Conservation (phyloP, 2,113 vertebrate species). For the Mustelus asterias region DNA sequence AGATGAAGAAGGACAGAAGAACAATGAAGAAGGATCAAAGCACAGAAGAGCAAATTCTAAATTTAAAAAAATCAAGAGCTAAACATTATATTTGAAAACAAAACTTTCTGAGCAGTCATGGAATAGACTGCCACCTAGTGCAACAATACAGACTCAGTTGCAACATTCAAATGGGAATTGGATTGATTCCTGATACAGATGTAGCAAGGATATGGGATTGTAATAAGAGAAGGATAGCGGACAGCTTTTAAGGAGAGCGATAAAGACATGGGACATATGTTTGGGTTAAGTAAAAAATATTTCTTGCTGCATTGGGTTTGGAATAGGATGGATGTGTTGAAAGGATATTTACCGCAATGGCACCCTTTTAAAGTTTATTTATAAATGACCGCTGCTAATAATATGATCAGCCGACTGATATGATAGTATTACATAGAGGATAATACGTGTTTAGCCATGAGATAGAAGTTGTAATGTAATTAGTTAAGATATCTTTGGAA, state of each 20-base stretch:
- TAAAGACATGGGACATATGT: neutral
- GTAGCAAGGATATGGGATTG: neutral
- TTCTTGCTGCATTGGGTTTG: too few relatives aligned
- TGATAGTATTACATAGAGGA: neutral
- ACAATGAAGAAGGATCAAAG: neutral
- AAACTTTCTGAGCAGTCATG: too few relatives aligned
- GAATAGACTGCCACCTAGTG: constrained; percentile 31
- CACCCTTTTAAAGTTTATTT: neutral
- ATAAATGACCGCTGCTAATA: neutral
- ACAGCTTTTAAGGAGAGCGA: neutral
- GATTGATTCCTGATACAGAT: neutral
- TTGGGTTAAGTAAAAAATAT: neutral
- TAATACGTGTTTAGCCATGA: neutral
- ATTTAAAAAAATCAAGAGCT: neutral
- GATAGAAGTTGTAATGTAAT: too few relatives aligned
- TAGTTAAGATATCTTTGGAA: neutral
- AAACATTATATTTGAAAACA: neutral
- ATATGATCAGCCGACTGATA: neutral
- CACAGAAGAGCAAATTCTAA: neutral
- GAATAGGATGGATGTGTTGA: neutral
- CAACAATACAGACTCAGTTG: neutral
- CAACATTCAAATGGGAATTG: constrained; percentile 9
- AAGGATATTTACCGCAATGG: neutral
- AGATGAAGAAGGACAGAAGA: neutral
- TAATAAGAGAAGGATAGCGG: neutral